Evolutionary conservation across 1,140 invertebrate species (phyloP).

Genomic region (Paralvinella palmiformis): DNA sequence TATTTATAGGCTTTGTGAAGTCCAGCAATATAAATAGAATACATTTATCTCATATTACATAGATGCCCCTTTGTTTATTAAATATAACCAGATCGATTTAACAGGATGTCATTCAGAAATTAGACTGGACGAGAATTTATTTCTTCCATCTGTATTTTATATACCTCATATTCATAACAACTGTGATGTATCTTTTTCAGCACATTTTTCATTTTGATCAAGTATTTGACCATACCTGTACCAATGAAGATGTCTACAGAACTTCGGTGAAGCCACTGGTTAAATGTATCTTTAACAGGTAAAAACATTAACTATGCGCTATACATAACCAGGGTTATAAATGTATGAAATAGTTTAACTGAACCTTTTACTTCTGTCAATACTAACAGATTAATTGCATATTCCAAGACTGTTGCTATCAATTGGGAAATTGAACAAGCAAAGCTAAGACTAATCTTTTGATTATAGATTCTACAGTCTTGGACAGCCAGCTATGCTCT

Average conservation of each 20-base stretch:
- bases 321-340: neutral
- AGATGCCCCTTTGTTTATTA: neutral
- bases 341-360: neutral
- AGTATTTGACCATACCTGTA: conserved; percentile 44
- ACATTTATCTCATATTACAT: neutral
- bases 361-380: conserved; percentile 1
- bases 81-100: neutral
- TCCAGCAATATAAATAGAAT: neutral
- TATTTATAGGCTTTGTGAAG: neutral
- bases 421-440: neutral
- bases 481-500: too few species aligned
- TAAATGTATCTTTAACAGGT: conserved; percentile 43
- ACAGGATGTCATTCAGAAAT: neutral
- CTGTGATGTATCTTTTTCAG: conserved; percentile 30
- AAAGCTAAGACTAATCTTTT: neutral
- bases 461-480: neutral
- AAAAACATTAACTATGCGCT: conserved; percentile 8
- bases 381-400: neutral
- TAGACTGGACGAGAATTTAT: neutral
- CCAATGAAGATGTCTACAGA: conserved; percentile 47
- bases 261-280: conserved; percentile 41
- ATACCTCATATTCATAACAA: neutral
- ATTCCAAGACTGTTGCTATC: neutral
- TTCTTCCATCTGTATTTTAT: neutral
- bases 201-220: conserved; percentile 49